Percentiles rank a stretch among this genome's conserved stretches.
phyloP scores from a whole-genome alignment of 2,797 vertebrate species.

The Trematomus bernacchii region DNA sequence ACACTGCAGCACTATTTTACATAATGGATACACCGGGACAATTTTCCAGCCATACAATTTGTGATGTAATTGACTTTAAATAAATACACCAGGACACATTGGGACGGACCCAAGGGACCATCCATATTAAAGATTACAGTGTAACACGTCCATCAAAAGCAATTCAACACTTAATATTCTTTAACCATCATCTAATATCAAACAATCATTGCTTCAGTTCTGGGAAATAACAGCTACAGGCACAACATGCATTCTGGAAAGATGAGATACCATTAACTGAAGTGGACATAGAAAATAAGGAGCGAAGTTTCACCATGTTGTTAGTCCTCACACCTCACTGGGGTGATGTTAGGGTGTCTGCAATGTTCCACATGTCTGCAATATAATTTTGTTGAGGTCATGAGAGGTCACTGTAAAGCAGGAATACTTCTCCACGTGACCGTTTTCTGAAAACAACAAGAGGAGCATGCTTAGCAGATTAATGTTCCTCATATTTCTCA shows the following conservation, averaged over 20 bases:
- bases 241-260: not conserved
- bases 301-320: not conserved
- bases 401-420: conserved; percentile 5
- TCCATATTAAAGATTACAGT: not conserved
- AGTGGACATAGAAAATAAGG: no score
- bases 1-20: conserved; percentile 4
- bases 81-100: not conserved
- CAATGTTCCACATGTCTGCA: conserved; percentile 24
- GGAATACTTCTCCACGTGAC: conserved; percentile 23
- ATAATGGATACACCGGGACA: not conserved
- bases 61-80: conserved; percentile 1
- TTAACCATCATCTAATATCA: not conserved
- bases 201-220: not conserved
- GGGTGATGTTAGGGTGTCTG: not conserved
- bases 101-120: not conserved
- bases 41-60: not conserved
- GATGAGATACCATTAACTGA: not conserved
- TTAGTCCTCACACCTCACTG: conserved; percentile 23
- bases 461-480: conserved; percentile 8
- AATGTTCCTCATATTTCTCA: conserved; percentile 1
- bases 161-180: not conserved
- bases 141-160: not conserved
- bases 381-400: conserved; percentile 40
- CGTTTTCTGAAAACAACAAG: conserved; percentile 32
- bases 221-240: not conserved